These are phyloP conservation scores for Globodera rostochiensis DNA, from an alignment of 1,140 invertebrate genomes.

Conservation along the genomic window DNA sequence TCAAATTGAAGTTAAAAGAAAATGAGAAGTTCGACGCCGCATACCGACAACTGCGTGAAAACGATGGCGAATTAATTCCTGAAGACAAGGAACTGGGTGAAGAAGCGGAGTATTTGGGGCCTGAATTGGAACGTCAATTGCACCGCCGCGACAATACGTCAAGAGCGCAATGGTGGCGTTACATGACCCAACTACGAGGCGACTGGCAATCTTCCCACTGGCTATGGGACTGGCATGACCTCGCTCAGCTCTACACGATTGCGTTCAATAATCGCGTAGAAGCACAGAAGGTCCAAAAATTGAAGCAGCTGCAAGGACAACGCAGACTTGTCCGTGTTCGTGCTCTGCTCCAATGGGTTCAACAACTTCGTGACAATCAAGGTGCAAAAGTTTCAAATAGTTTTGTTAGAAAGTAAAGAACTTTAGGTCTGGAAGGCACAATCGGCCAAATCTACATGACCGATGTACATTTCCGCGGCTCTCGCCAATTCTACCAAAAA, in stretches of 20 bases:
- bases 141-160: conserved; percentile 1
- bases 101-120: neutral
- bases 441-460: conserved; percentile 10
- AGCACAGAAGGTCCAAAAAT: neutral
- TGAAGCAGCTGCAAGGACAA: conserved; percentile 1
- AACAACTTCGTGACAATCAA: neutral
- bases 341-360: neutral
- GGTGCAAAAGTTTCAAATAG: neutral
- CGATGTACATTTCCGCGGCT: neutral
- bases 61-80: neutral
- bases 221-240: conserved; percentile 1
- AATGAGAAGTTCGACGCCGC: neutral
- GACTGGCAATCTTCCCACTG: neutral
- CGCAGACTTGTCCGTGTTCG: neutral
- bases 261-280: neutral
- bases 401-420: too few species aligned
- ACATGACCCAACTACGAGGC: neutral
- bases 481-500: neutral
- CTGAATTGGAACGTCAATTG: neutral
- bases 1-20: neutral
- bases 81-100: neutral
- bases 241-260: neutral
- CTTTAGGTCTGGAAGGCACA: neutral
- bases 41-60: neutral
- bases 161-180: neutral